Percentiles rank a stretch among this genome's conserved stretches.
These are phyloP conservation scores for Patagioenas fasciata DNA, from an alignment of 2,113 vertebrate genomes.

Conservation along the genomic window DNA sequence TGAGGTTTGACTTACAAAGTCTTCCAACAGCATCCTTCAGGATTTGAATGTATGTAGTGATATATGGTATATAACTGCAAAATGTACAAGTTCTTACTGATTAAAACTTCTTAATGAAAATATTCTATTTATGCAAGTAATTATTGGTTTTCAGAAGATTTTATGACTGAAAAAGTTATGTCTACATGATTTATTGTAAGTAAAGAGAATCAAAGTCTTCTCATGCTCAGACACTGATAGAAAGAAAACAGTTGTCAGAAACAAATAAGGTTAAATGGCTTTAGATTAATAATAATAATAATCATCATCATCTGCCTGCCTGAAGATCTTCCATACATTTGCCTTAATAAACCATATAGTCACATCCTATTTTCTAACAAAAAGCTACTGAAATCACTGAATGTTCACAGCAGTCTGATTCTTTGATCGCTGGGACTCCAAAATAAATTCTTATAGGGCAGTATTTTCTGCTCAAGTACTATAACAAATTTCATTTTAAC, in stretches of 20 bases:
- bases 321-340: neutral
- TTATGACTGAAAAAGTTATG: neutral
- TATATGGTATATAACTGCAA: accelerated
- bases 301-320: no score
- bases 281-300: no score
- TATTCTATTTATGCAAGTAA: neutral
- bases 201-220: neutral
- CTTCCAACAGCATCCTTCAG: neutral
- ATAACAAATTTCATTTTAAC: neutral
- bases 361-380: neutral
- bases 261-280: neutral
- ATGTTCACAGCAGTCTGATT: neutral
- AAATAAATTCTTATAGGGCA: neutral
- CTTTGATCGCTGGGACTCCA: neutral
- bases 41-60: neutral
- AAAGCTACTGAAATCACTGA: neutral
- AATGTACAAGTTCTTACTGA: neutral
- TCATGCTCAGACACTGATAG: neutral
- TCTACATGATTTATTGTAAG: neutral
- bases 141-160: neutral
- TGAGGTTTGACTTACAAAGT: neutral
- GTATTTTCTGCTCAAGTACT: neutral
- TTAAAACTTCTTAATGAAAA: neutral
- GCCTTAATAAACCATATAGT: neutral
- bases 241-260: neutral